phyloP scores from a whole-genome alignment of 2,797 vertebrate species.

The Gallinago solitaria region DNA sequence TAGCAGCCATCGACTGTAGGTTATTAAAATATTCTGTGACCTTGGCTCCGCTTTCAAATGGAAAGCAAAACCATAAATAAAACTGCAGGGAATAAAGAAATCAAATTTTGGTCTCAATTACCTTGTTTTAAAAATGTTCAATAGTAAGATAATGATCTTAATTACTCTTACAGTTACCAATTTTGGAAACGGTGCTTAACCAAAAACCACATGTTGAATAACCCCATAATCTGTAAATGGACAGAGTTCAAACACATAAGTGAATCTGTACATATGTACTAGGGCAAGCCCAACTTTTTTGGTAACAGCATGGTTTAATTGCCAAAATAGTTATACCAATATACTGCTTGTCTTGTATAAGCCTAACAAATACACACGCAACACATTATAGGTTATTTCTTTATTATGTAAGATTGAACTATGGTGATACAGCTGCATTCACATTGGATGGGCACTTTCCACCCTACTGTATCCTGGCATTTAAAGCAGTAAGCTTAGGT shows the following conservation, averaged over 20 bases:
- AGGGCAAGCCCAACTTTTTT: background rate
- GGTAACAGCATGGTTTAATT: background rate
- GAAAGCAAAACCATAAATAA: slow-evolving; percentile 36
- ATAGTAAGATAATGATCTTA: background rate
- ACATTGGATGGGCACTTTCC: background rate
- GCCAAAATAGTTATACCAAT: background rate
- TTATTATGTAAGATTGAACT: background rate
- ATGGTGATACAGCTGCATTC: accelerated
- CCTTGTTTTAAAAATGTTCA: background rate
- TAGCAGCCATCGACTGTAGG: background rate
- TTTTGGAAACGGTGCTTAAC: background rate
- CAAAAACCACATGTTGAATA: slow-evolving; percentile 28
- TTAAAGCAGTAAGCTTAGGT: background rate
- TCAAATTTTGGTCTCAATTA: slow-evolving; percentile 14
- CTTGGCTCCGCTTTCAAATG: slow-evolving; percentile 25
- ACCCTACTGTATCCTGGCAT: background rate
- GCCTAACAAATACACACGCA: background rate
- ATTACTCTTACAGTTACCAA: slow-evolving; percentile 17
- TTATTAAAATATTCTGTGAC: slow-evolving; percentile 44
- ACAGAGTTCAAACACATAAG: background rate
- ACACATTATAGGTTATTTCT: background rate
- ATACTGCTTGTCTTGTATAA: background rate
- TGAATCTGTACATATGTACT: background rate
- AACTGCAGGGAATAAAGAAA: slow-evolving; percentile 13
- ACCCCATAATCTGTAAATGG: background rate